Percentiles rank a stretch among this genome's conserved stretches.
These are phyloP conservation scores for Argopecten irradians DNA, from an alignment of 1,140 invertebrate genomes.

Conservation along the genomic window DNA sequence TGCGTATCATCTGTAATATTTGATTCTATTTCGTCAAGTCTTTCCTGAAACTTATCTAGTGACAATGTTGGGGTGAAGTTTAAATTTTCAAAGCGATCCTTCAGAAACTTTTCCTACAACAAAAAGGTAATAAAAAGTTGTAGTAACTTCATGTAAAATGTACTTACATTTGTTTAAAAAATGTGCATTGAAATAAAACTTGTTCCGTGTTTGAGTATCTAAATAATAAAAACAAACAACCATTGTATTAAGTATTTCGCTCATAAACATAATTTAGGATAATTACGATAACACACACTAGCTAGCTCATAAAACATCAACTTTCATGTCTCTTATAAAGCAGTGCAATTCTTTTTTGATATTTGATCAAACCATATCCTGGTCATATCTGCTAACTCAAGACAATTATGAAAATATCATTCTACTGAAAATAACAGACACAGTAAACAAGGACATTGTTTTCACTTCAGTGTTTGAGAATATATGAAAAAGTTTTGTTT, in stretches of 20 bases:
- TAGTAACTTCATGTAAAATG: not conserved
- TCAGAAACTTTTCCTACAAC: constrained; percentile 68
- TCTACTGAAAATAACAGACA: too few relatives aligned
- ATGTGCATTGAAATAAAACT: not conserved
- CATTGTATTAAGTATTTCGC: too few relatives aligned
- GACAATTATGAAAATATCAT: too few relatives aligned
- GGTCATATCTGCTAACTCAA: too few relatives aligned
- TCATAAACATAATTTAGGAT: too few relatives aligned
- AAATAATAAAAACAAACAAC: too few relatives aligned
- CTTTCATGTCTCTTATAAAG: not conserved
- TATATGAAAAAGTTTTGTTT: too few relatives aligned
- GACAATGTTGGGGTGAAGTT: constrained; percentile 61
- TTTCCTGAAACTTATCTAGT: constrained; percentile 65
- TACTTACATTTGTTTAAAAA: not conserved
- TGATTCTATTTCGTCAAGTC: constrained; percentile 62
- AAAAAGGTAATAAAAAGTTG: not conserved
- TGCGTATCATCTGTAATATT: constrained; percentile 41
- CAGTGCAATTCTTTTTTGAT: too few relatives aligned
- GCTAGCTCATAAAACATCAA: not conserved
- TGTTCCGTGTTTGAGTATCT: not conserved
- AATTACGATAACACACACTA: not conserved
- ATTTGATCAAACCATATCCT: too few relatives aligned
- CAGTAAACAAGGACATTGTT: too few relatives aligned
- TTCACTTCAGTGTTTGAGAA: too few relatives aligned
- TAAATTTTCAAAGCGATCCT: constrained; percentile 72